Evolutionary conservation across 2,113 vertebrate species (phyloP).

Genomic region (Catagonus wagneri): DNA sequence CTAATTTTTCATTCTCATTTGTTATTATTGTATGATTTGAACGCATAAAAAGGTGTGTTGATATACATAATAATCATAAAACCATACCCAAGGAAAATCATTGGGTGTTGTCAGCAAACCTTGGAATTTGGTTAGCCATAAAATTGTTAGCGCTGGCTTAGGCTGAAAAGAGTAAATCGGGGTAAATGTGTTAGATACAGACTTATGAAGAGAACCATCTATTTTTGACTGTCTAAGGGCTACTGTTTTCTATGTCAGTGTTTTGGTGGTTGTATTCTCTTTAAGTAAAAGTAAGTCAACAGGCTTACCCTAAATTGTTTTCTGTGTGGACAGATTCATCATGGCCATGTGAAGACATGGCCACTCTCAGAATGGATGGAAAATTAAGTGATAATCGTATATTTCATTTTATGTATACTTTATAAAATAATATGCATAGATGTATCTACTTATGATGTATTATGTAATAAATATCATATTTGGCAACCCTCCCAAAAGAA

Average conservation of each 20-base stretch:
- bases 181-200: background rate
- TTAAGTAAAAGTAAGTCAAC: background rate
- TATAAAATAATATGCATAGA: background rate
- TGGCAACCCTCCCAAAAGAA: background rate
- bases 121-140: background rate
- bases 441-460: background rate
- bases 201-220: background rate
- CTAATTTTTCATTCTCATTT: background rate
- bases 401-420: background rate
- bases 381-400: background rate
- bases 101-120: background rate
- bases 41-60: background rate
- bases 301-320: background rate
- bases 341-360: background rate
- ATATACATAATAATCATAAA: background rate
- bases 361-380: background rate
- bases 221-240: background rate
- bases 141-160: background rate
- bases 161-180: background rate
- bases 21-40: background rate
- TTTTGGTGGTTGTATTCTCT: background rate
- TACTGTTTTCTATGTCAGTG: background rate
- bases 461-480: background rate
- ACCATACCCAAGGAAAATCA: background rate
- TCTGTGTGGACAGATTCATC: background rate